Evolutionary conservation across 1,140 invertebrate genomes (phyloP).

Genomic region (Drosophila novamexicana): DNA sequence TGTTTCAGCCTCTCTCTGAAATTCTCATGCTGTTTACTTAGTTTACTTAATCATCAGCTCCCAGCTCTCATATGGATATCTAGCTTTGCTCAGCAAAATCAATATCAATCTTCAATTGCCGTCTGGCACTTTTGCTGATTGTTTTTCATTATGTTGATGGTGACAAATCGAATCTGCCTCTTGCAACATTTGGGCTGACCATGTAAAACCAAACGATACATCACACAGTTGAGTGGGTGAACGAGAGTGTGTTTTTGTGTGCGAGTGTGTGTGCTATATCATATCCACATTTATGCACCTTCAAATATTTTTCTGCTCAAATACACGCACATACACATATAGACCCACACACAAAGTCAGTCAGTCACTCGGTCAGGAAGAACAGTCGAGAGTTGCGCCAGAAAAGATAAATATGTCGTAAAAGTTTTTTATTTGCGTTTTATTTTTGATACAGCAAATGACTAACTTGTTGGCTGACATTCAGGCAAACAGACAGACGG

Average conservation of each 20-base stretch:
- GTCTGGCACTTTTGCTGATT: slow-evolving; percentile 65
- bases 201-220: slow-evolving; percentile 78
- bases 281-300: slow-evolving; percentile 72
- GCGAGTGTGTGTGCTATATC: slow-evolving; percentile 18
- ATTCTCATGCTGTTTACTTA: slow-evolving; percentile 20
- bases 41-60: slow-evolving; percentile 17
- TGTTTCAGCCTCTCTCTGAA: background rate
- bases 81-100: slow-evolving; percentile 44
- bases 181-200: slow-evolving; percentile 59
- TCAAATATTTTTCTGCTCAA: slow-evolving; percentile 37
- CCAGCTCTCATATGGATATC: background rate
- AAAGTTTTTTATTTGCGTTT: slow-evolving; percentile 82
- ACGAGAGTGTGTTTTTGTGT: slow-evolving; percentile 29
- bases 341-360: slow-evolving; percentile 11
- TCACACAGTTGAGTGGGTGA: slow-evolving; percentile 56
- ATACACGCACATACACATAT: slow-evolving; percentile 6
- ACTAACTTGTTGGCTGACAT: slow-evolving; percentile 77
- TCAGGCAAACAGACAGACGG: slow-evolving; percentile 30
- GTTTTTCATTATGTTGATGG: slow-evolving; percentile 77
- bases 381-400: slow-evolving; percentile 37
- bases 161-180: slow-evolving; percentile 73
- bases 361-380: slow-evolving; percentile 23
- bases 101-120: slow-evolving; percentile 66
- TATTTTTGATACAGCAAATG: slow-evolving; percentile 80
- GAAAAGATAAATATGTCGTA: slow-evolving; percentile 80